Evolutionary conservation across 2,888 invertebrate species (phyloP).

Genomic region (Perizoma flavofasciatum): DNA sequence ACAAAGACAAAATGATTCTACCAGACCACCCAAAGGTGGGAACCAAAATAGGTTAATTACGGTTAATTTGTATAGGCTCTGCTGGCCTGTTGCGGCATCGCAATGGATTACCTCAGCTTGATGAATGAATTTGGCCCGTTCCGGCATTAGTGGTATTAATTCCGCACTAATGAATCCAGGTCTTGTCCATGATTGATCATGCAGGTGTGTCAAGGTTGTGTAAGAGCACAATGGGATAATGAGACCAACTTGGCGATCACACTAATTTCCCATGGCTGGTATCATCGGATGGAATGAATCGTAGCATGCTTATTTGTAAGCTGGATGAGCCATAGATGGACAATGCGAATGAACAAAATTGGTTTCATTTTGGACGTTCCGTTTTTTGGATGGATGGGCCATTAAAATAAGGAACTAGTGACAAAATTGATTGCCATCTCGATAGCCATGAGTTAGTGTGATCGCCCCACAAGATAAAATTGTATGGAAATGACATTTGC

Average conservation of each 20-base stretch:
- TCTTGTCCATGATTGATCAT: constrained; percentile 40
- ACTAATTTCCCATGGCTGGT: too few relatives aligned
- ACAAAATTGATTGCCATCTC: too few relatives aligned
- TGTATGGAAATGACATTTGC: too few relatives aligned
- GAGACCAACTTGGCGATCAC: constrained; percentile 5
- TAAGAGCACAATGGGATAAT: constrained; percentile 10
- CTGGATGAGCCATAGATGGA: too few relatives aligned
- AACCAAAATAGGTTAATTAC: background rate
- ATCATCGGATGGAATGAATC: too few relatives aligned
- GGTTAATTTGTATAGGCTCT: constrained; percentile 24
- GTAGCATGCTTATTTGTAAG: too few relatives aligned
- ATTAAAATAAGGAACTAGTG: too few relatives aligned
- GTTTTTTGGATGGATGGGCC: too few relatives aligned
- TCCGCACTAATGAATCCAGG: constrained; percentile 52
- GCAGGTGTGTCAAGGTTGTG: constrained; percentile 28
- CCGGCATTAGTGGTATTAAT: constrained; percentile 47
- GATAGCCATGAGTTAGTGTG: too few relatives aligned
- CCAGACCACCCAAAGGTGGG: background rate
- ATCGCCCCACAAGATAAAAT: too few relatives aligned
- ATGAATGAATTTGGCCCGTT: constrained; percentile 49
- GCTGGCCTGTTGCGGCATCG: constrained; percentile 5
- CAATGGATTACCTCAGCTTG: constrained; percentile 49
- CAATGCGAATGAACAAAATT: too few relatives aligned
- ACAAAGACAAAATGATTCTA: constrained; percentile 1
- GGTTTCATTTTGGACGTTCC: too few relatives aligned